Evolutionary conservation across 2,888 invertebrate genomes (phyloP).

Genomic region (Drosophila villosipedis): DNA sequence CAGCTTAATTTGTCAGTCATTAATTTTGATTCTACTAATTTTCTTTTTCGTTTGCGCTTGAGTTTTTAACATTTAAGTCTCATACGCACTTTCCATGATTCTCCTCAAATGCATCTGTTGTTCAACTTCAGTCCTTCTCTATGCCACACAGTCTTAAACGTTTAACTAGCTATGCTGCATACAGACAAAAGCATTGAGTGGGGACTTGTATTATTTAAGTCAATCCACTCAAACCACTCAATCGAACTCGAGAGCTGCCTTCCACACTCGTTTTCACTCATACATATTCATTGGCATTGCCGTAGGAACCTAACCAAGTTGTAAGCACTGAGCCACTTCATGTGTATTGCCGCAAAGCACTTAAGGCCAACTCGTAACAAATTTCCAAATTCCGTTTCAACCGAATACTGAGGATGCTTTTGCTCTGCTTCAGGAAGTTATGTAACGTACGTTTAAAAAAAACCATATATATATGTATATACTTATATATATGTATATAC

Average conservation of each 20-base stretch:
- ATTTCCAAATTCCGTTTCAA: conserved; percentile 23
- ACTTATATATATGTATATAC: neutral
- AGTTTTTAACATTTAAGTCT: neutral
- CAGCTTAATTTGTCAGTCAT: neutral
- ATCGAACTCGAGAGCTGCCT: conserved; percentile 16
- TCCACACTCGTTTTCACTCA: neutral
- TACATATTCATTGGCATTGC: neutral
- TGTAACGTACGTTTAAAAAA: neutral
- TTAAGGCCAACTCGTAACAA: conserved; percentile 29
- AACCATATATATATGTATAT: neutral
- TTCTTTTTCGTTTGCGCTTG: neutral
- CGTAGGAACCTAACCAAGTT: conserved; percentile 8
- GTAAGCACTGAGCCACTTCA: conserved; percentile 21
- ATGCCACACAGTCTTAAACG: neutral
- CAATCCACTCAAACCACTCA: conserved; percentile 5
- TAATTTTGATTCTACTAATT: neutral
- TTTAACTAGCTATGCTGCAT: conserved; percentile 3
- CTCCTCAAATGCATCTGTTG: neutral
- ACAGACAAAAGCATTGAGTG: conserved; percentile 8
- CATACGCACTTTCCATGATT: neutral
- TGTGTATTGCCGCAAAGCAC: conserved; percentile 40
- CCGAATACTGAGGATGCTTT: conserved; percentile 32
- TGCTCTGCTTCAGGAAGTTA: conserved; percentile 1
- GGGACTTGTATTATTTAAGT: conserved; percentile 29
- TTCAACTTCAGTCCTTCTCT: neutral